phyloP scores from a whole-genome alignment of 2,888 invertebrate genomes.

The Pollenia amentaria region DNA sequence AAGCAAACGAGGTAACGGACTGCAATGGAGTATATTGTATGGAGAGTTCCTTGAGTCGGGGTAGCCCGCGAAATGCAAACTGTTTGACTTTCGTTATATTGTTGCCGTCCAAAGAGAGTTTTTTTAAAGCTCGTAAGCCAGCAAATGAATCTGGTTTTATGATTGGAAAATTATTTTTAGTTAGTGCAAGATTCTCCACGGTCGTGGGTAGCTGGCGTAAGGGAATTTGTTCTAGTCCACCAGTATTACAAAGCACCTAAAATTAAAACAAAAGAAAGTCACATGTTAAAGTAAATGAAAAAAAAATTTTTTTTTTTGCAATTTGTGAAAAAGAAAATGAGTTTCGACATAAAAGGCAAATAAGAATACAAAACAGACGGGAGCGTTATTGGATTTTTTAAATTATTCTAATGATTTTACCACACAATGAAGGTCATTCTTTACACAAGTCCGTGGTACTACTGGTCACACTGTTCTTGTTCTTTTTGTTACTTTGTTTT shows the following conservation, averaged over 20 bases:
- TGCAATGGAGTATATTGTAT: slow-evolving; percentile 94
- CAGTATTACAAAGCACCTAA: slow-evolving; percentile 95
- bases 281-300: background rate
- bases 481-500: slow-evolving; percentile 35
- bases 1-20: slow-evolving; percentile 92
- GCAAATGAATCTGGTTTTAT: slow-evolving; percentile 93
- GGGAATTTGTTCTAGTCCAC: slow-evolving; percentile 92
- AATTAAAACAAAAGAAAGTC: slow-evolving; percentile 47
- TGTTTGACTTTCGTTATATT: slow-evolving; percentile 93
- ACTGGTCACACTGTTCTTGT: slow-evolving; percentile 30
- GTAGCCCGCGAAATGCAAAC: slow-evolving; percentile 93
- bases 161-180: slow-evolving; percentile 92
- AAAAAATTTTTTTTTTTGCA: background rate
- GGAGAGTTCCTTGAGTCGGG: slow-evolving; percentile 91
- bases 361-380: too few relatives aligned
- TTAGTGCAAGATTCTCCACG: slow-evolving; percentile 93
- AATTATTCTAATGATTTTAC: slow-evolving; percentile 54
- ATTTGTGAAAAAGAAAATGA: slow-evolving; percentile 43
- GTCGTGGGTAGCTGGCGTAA: slow-evolving; percentile 89
- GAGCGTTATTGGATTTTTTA: slow-evolving; percentile 34
- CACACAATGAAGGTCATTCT: slow-evolving; percentile 45
- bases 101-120: slow-evolving; percentile 94
- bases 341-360: slow-evolving; percentile 7
- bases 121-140: slow-evolving; percentile 91
- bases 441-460: slow-evolving; percentile 9